phyloP scores from a whole-genome alignment of 23 tunicate genomes.

The Ciona savignyi region DNA sequence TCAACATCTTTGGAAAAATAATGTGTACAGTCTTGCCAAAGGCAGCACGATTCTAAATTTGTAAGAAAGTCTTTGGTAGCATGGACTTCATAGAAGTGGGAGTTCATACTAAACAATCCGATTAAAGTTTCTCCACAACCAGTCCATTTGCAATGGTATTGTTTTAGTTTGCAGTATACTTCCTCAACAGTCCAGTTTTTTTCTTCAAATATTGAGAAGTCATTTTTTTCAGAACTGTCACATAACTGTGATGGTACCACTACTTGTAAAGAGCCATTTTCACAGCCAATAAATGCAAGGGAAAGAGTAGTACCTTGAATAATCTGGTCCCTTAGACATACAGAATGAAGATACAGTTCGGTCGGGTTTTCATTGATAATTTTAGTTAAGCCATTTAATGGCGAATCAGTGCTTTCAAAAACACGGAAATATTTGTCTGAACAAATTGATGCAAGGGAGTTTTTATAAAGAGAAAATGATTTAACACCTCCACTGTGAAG shows the following conservation, averaged over 20 bases:
- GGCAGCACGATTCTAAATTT: slow-evolving; percentile 36
- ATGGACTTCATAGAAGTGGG: slow-evolving; percentile 38
- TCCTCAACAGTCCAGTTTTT: background rate
- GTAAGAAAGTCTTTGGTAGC: slow-evolving; percentile 28
- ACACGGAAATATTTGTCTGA: slow-evolving; percentile 36
- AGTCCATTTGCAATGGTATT: slow-evolving; percentile 23
- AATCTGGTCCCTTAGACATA: background rate
- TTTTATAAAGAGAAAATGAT: slow-evolving; percentile 5
- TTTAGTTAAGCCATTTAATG: background rate
- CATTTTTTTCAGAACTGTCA: background rate
- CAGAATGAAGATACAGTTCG: background rate
- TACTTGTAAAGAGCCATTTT: background rate
- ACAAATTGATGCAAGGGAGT: slow-evolving; percentile 34
- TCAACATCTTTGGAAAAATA: slow-evolving; percentile 61
- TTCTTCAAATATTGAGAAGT: background rate
- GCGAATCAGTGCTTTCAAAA: background rate
- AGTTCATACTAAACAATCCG: slow-evolving; percentile 29
- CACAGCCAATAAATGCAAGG: background rate
- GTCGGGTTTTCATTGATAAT: background rate
- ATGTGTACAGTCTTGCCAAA: slow-evolving; percentile 57
- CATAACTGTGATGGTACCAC: background rate
- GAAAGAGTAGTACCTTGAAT: background rate
- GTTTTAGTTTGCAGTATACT: background rate
- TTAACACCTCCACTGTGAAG: slow-evolving; percentile 53
- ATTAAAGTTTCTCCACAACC: slow-evolving; percentile 23